Base-by-base conservation (phyloP, 2,888 invertebrate genomes). In the Tinea pellionella region DNA sequence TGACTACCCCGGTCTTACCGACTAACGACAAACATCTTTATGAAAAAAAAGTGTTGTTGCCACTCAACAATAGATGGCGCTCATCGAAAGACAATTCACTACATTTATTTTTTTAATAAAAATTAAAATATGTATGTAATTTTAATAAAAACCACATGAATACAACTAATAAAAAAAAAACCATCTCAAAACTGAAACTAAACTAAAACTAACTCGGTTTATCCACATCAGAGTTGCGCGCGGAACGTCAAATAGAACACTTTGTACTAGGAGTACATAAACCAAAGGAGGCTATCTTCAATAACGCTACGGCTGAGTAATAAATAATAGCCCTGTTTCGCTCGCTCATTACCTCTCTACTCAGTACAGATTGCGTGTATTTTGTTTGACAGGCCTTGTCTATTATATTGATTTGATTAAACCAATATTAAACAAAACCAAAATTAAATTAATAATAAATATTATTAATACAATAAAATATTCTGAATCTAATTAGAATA, bases 181-280 rank as follows among this genome's bases (percentile, higher is more conserved):
- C n/a, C n/a, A n/a, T 9, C 18, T 47, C 47, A 16, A 47, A 16
- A 47, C 18, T 2, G 42, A n/a, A 8, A n/a, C n/a, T n/a, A n/a
- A n/a, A n/a, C n/a, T n/a, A n/a, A 3, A 9, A 16, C 2, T 9
- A 13, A 15, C 3, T 16, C 11, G 4, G 18, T n/a, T 47, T 42
- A n/a, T 42, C 18, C 2, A 16, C 47, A 15, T 47, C 47, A 18
- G 18, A 18, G 55, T 2, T 57, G 57, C 57, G 57, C 30, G 16
- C 13, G 43, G 79, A 83, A 79, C 86, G 83, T 87, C 86, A 87
- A 86, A 80, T 87, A 83, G 87, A 87, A 86, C 87, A 86, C 77
- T 71, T 65, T 63, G 69, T 81, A 86, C 85, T 65, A 84, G 83
- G 87, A 63, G 61, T 64, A 56, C 78, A 86, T 70, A 74, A 65